Evolutionary conservation across 1,140 invertebrate species (phyloP).

Genomic region (Oedothorax gibbosus): DNA sequence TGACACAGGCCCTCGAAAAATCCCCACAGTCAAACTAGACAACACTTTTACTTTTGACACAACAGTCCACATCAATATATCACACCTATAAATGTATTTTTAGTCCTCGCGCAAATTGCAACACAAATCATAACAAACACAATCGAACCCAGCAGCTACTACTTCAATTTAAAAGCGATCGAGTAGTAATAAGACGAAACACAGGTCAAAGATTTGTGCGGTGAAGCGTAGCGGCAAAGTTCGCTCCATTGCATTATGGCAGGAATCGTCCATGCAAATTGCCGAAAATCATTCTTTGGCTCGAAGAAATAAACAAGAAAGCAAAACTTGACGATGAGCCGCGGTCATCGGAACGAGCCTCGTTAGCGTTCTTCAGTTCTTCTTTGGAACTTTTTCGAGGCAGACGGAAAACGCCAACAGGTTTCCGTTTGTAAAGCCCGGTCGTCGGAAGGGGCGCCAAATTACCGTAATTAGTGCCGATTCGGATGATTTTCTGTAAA

Average conservation of each 20-base stretch:
- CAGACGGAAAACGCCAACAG: conserved; percentile 42
- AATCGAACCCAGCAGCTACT: conserved; percentile 14
- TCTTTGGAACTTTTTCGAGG: not conserved
- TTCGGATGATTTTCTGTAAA: too few species aligned
- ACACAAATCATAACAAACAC: conserved; percentile 8
- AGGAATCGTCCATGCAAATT: conserved; percentile 29
- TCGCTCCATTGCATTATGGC: conserved; percentile 32
- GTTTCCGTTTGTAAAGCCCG: conserved; percentile 30
- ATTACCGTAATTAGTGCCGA: too few species aligned
- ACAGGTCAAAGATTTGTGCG: conserved; percentile 42
- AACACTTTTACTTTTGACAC: not conserved
- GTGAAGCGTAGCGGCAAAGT: conserved; percentile 24
- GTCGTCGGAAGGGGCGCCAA: not conserved
- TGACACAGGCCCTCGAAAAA: not conserved
- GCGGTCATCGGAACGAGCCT: conserved; percentile 36
- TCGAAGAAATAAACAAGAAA: conserved; percentile 5
- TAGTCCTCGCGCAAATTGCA: not conserved
- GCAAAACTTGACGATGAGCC: conserved; percentile 15
- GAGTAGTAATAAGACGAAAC: conserved; percentile 10
- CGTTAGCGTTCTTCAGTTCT: conserved; percentile 8
- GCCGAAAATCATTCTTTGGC: conserved; percentile 12
- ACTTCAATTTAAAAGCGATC: not conserved
- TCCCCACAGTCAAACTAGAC: not conserved
- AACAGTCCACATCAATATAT: not conserved
- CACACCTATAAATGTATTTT: not conserved